These are phyloP conservation scores for Gambusia affinis DNA, from an alignment of 2,113 vertebrate genomes.

Conservation along the genomic window DNA sequence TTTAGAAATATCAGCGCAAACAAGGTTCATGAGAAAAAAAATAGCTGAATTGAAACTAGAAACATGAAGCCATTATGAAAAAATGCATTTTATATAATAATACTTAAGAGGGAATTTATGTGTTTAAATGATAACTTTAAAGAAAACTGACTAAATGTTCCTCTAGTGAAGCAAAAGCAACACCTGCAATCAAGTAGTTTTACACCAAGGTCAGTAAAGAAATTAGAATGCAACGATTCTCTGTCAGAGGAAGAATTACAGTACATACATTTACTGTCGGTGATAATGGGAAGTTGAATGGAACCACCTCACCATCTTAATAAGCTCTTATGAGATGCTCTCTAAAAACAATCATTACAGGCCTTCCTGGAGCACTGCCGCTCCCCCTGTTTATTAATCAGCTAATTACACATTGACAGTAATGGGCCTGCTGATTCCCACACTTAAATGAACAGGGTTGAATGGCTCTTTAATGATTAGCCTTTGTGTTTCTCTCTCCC, in stretches of 20 bases:
- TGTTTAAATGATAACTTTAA: slow-evolving; percentile 1
- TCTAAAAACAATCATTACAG: slow-evolving; percentile 82
- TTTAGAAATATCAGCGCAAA: too few species aligned
- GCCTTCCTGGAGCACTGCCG: slow-evolving; percentile 71
- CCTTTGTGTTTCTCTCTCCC: slow-evolving; percentile 70
- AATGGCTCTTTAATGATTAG: slow-evolving; percentile 84
- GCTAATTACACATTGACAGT: slow-evolving; percentile 86
- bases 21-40: too few species aligned
- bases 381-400: slow-evolving; percentile 84
- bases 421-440: slow-evolving; percentile 83
- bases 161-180: slow-evolving; percentile 9
- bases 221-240: slow-evolving; percentile 54
- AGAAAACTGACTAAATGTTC: slow-evolving; percentile 9
- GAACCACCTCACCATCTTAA: slow-evolving; percentile 77
- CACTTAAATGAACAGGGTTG: slow-evolving; percentile 82
- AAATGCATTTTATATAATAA: neutral
- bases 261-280: slow-evolving; percentile 62
- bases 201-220: slow-evolving; percentile 68
- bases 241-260: slow-evolving; percentile 60
- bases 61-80: neutral
- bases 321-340: slow-evolving; percentile 78
- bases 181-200: slow-evolving; percentile 44
- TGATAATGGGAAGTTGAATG: slow-evolving; percentile 75
- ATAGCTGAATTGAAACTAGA: neutral
- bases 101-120: neutral